Percentiles rank a stretch among this genome's conserved stretches.
These are phyloP conservation scores for Anthopleura sola DNA, from an alignment of 64 coral and sea anemone species.

Conservation along the genomic window DNA sequence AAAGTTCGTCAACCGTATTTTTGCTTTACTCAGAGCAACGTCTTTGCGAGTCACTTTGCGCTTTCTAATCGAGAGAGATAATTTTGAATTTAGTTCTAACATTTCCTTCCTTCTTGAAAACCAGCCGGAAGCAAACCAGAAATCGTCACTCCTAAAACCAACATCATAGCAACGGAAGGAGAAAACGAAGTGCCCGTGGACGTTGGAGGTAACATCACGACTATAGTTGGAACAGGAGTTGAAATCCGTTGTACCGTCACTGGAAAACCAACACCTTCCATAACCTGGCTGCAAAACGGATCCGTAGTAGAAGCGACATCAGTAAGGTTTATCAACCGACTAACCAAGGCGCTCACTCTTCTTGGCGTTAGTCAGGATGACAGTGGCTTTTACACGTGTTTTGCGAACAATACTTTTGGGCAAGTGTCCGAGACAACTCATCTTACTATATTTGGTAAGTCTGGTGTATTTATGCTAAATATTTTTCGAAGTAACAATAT, in stretches of 20 bases:
- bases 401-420: conserved; percentile 70
- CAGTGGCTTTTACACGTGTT: conserved; percentile 65
- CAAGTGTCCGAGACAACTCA: conserved; percentile 35
- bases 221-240: conserved; percentile 64
- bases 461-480: too few species aligned
- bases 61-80: too few species aligned
- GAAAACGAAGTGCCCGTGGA: conserved; percentile 60
- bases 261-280: conserved; percentile 50
- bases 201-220: conserved; percentile 68
- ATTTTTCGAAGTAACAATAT: too few species aligned
- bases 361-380: conserved; percentile 54
- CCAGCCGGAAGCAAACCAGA: conserved; percentile 50
- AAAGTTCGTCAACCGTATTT: too few species aligned
- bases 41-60: too few species aligned
- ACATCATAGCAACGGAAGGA: conserved; percentile 47
- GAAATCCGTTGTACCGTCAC: conserved; percentile 64
- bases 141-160: conserved; percentile 38
- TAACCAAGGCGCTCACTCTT: conserved; percentile 32
- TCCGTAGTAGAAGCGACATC: conserved; percentile 5
- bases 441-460: conserved; percentile 54
- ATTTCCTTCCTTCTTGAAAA: background rate
- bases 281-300: conserved; percentile 45
- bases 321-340: background rate
- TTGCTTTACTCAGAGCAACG: too few species aligned
- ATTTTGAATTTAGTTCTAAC: background rate